Conservation (phyloP, 2,113 vertebrate species). For the Brachypteracias leptosomus region DNA sequence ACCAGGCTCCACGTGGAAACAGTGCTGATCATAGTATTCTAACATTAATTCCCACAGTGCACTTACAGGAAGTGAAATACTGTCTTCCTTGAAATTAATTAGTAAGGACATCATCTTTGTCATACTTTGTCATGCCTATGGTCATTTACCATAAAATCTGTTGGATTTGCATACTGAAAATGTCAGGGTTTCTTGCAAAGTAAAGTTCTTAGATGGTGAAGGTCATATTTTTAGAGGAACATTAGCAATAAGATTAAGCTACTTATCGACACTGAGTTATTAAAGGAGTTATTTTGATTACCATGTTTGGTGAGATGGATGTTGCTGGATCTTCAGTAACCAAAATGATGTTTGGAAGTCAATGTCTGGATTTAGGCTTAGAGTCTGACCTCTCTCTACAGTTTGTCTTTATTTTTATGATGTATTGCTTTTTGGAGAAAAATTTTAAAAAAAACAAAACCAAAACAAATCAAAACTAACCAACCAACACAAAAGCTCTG, state of each 20-base stretch:
- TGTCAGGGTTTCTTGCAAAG: not conserved
- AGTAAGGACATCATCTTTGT: not conserved
- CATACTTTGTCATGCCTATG: not conserved
- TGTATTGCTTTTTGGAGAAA: not conserved
- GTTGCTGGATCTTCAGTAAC: not conserved
- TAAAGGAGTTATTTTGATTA: not conserved
- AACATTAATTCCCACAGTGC: not conserved
- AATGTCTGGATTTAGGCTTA: not conserved
- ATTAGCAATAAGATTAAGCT: not conserved
- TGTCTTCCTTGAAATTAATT: not conserved
- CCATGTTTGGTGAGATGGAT: not conserved
- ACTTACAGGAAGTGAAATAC: not conserved
- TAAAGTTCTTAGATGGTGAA: not conserved
- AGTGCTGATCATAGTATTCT: not conserved
- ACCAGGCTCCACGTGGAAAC: not conserved
- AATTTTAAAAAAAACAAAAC: not conserved
- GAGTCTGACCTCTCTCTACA: not conserved
- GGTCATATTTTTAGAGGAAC: not conserved
- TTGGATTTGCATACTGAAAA: not conserved
- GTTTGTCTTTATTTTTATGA: not conserved
- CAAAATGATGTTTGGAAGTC: not conserved
- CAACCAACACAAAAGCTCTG: fast-evolving
- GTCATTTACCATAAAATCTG: not conserved
- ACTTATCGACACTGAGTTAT: not conserved
- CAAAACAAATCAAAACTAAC: no score